Base-by-base conservation (phyloP, 2,113 vertebrate genomes). In the Zeus faber region DNA sequence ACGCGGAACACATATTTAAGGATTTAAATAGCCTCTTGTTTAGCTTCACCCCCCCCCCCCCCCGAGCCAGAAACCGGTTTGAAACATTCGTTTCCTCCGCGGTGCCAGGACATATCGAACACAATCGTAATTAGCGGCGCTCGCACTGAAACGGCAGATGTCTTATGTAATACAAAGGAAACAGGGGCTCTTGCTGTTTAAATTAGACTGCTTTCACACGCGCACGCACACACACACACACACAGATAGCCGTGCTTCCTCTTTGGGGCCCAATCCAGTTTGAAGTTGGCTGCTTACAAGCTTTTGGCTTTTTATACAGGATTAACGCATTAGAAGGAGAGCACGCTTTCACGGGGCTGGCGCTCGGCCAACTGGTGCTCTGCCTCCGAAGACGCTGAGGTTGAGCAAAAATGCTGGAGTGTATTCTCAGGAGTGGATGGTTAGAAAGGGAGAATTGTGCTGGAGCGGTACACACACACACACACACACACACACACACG, bases 91-190 rank as follows among this genome's bases (percentile, higher is more conserved):
- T 45, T 55, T 83, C 63, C 70, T 70, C 62, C 35, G 13, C 41
- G 54, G 49, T 21, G 59, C 60, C 67, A 44, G 62, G 62, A 67
- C 58, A 69, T 40, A 45, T 58, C 71, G 21, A 49, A 80, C 52
- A 69, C 49, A 54, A 77, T 80, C 66, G 55, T 62, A 69, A 77
- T 75, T 61, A 76, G 66, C 44, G 54, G 52, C 13, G 51, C 58
- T 67, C 20, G 41, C 50, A 79, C 80, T 65, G 66, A 82, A 85
- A 85, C 64, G 79, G 66, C 72, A 84, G 81, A 85, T 81, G 82
- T 72, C 44, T 81, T 71, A 72, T 25, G 63, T 72, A 74, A 77
- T 45, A 61, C 59, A 62, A 65, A 51, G 66, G 54, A 70, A 80
- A 63, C 41, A 18, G 53, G n/a, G 33, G 71, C 58, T 63, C 10